phyloP scores from a whole-genome alignment of 2,797 vertebrate genomes.

The Smutsia temminckii region DNA sequence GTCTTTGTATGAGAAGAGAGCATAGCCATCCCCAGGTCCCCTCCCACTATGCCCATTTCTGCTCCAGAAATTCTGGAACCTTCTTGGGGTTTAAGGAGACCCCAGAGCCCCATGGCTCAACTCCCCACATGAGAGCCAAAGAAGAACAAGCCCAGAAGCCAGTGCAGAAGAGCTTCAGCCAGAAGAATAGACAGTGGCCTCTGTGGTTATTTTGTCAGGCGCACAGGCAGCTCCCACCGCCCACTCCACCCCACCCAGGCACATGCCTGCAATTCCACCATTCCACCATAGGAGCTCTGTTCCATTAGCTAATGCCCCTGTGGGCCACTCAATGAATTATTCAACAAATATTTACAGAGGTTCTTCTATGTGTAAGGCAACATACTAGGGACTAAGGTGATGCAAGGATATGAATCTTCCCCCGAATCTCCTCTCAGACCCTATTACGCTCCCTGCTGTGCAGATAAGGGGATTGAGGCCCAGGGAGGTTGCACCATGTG shows the following conservation, averaged over 20 bases:
- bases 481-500: neutral
- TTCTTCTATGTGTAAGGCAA: neutral
- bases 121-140: neutral
- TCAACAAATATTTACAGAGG: constrained; percentile 4
- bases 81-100: neutral
- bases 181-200: neutral
- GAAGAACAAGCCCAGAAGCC: neutral
- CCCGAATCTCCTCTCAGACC: neutral
- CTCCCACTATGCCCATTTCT: neutral
- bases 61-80: constrained; percentile 20
- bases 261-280: neutral
- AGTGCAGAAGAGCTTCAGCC: neutral
- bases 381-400: neutral
- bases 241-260: neutral
- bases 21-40: neutral
- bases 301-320: neutral
- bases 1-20: constrained; percentile 16
- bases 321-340: neutral
- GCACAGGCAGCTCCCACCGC: neutral
- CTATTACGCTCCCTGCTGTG: neutral
- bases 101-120: neutral
- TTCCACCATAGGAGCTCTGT: neutral
- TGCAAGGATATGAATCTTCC: neutral
- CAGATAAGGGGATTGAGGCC: neutral
- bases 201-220: neutral